Percentiles rank a stretch among this genome's conserved stretches.
Conservation (phyloP, 2,797 vertebrate genomes). For the Falco peregrinus region DNA sequence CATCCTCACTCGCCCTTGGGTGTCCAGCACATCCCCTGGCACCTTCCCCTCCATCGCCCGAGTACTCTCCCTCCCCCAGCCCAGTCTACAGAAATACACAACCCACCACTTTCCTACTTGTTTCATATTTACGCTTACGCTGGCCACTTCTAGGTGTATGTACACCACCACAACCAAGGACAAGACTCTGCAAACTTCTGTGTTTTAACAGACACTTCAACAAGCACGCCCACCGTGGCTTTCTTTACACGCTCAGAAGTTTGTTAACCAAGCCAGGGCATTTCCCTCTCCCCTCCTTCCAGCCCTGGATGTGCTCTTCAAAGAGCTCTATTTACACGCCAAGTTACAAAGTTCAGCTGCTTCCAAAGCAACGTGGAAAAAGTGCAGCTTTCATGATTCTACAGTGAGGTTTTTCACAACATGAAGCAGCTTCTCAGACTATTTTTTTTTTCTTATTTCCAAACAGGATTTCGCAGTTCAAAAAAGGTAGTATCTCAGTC, state of each 20-base stretch:
- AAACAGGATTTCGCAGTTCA: background rate
- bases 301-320: conserved; percentile 12
- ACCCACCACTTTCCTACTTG: background rate
- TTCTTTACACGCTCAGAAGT: background rate
- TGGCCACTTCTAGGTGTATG: background rate
- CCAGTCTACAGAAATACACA: background rate
- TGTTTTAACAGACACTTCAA: background rate
- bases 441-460: background rate
- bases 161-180: background rate
- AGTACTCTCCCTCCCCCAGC: background rate
- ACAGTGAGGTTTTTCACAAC: conserved; percentile 47
- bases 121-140: rapidly evolving
- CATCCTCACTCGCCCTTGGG: background rate
- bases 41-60: background rate
- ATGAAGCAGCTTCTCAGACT: conserved; percentile 11
- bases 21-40: background rate
- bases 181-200: background rate
- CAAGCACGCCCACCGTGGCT: background rate
- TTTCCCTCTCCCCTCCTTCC: background rate
- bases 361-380: conserved; percentile 46
- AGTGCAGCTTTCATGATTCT: conserved; percentile 48
- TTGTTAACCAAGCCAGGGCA: background rate
- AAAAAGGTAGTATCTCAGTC: background rate
- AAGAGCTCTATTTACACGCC: conserved; percentile 63
- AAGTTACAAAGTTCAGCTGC: conserved; percentile 63